phyloP scores from a whole-genome alignment of 2,888 invertebrate genomes.

The Deilephila porcellus region DNA sequence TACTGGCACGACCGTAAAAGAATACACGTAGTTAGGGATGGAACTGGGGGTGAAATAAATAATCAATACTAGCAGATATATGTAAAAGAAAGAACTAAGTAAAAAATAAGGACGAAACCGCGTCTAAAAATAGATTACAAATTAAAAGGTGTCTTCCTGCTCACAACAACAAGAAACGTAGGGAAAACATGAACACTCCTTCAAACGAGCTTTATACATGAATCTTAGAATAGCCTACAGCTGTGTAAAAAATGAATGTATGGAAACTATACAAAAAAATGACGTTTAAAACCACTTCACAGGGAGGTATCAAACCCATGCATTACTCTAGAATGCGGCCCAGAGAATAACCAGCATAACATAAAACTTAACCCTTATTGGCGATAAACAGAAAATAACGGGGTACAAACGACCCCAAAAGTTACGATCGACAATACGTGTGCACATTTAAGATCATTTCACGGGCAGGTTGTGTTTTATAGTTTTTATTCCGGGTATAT shows the following conservation, averaged over 20 bases:
- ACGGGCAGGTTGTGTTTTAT: constrained; percentile 12
- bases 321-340: background rate
- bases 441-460: background rate
- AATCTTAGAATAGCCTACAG: too few species aligned
- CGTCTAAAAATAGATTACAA: too few species aligned
- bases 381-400: constrained; percentile 7
- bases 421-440: background rate
- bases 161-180: too few species aligned
- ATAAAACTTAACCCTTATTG: constrained; percentile 21
- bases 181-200: too few species aligned
- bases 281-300: background rate
- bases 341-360: background rate
- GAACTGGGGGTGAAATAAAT: background rate
- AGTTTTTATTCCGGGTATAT: too few species aligned
- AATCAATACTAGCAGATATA: background rate
- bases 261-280: too few species aligned
- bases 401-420: constrained; percentile 9
- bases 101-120: too few species aligned
- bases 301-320: background rate
- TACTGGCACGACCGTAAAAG: background rate
- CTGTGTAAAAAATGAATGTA: too few species aligned
- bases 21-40: background rate
- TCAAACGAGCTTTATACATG: too few species aligned
- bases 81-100: too few species aligned
- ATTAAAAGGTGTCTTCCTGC: too few species aligned